Percentiles rank a stretch among this genome's conserved stretches.
These are phyloP conservation scores for Neodiprion lecontei DNA, from an alignment of 1,140 invertebrate genomes.

Conservation along the genomic window DNA sequence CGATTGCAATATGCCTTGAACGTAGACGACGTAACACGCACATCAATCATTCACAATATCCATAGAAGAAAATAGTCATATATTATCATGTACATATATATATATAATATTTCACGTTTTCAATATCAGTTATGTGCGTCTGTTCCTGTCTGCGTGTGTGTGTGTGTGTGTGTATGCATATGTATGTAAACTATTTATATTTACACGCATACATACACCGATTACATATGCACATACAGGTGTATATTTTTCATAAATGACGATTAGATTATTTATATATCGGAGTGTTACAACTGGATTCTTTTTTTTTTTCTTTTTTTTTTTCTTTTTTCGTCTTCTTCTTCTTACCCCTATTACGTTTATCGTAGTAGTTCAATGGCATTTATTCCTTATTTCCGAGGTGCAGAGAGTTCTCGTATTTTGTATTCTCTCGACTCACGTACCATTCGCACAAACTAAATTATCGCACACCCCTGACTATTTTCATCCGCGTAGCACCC, in stretches of 20 bases:
- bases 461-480: no score
- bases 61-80: slow-evolving; percentile 56
- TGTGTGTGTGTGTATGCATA: slow-evolving; percentile 40
- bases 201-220: slow-evolving; percentile 34
- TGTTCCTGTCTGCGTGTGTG: neutral
- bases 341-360: neutral
- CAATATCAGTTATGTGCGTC: neutral
- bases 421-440: slow-evolving; percentile 9
- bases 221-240: slow-evolving; percentile 35
- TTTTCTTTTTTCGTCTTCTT: slow-evolving; percentile 21
- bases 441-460: neutral
- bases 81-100: slow-evolving; percentile 46
- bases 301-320: slow-evolving; percentile 19
- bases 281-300: slow-evolving; percentile 44
- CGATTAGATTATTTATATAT: slow-evolving; percentile 48
- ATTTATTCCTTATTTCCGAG: neutral
- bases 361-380: neutral
- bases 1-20: slow-evolving; percentile 27
- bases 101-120: slow-evolving; percentile 30
- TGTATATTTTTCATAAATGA: slow-evolving; percentile 47
- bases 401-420: slow-evolving; percentile 15
- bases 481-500: neutral
- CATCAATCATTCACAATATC: slow-evolving; percentile 50
- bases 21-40: slow-evolving; percentile 41
- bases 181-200: slow-evolving; percentile 31